phyloP scores from a whole-genome alignment of 2,113 vertebrate species.

The Ammodytes dubius region DNA sequence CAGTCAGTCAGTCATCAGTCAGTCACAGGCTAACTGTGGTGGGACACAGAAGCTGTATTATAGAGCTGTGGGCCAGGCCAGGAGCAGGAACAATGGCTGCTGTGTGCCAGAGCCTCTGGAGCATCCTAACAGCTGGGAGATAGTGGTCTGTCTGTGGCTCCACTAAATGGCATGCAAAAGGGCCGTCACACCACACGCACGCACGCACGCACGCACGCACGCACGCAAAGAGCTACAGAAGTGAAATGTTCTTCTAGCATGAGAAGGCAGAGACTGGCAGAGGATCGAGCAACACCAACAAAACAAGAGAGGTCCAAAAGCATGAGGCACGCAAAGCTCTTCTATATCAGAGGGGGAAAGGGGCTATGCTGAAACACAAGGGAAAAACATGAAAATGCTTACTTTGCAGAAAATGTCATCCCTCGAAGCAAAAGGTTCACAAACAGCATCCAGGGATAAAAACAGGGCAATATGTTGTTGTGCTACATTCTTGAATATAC shows the following conservation, averaged over 20 bases:
- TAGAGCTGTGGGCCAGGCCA: constrained; percentile 69
- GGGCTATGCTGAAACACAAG: constrained; percentile 36
- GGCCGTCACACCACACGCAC: constrained; percentile 8
- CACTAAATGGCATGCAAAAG: constrained; percentile 61
- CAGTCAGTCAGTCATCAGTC: constrained; percentile 19
- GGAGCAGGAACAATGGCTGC: constrained; percentile 80
- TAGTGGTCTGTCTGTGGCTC: constrained; percentile 65
- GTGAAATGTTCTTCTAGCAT: constrained; percentile 57
- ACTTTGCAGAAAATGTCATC: constrained; percentile 65
- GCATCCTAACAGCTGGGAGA: constrained; percentile 83
- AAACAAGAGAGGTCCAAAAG: constrained; percentile 69
- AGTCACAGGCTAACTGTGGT: constrained; percentile 54
- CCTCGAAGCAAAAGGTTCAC: constrained; percentile 54
- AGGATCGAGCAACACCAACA: constrained; percentile 78
- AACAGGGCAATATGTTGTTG: constrained; percentile 24
- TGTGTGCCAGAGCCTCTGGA: constrained; percentile 77
- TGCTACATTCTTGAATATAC: constrained; percentile 46
- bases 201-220: constrained; percentile 15
- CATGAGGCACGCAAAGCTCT: constrained; percentile 64
- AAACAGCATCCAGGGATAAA: constrained; percentile 43
- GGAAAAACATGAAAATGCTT: constrained; percentile 56
- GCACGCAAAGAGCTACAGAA: constrained; percentile 39
- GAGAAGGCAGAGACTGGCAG: constrained; percentile 73
- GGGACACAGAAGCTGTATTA: constrained; percentile 84
- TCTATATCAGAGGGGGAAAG: constrained; percentile 49